Conservation (phyloP, 2,113 vertebrate species). For the Ameiurus melas region DNA sequence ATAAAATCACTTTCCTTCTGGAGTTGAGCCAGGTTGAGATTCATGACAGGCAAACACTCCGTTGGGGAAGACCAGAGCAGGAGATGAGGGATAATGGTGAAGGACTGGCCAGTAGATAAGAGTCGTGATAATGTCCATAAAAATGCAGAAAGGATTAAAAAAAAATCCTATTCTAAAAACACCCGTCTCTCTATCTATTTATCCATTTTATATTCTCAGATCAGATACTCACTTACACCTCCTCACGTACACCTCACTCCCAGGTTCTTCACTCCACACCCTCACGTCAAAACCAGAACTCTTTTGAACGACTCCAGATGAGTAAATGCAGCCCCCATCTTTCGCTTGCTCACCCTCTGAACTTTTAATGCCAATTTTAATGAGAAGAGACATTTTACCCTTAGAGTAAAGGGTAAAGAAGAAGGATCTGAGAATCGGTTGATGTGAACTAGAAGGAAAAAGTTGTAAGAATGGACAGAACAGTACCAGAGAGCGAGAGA, state of each 20-base stretch:
- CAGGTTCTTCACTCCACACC: neutral
- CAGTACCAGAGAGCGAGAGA: neutral
- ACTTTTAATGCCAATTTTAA: slow-evolving; percentile 13
- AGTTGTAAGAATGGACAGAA: slow-evolving; percentile 37
- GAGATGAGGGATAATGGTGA: slow-evolving; percentile 27
- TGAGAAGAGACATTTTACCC: slow-evolving; percentile 11
- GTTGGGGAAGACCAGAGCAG: slow-evolving; percentile 3
- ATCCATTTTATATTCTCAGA: neutral
- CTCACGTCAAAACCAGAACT: neutral
- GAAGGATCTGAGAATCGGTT: neutral
- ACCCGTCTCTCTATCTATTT: neutral
- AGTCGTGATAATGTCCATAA: neutral
- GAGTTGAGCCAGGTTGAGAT: slow-evolving; percentile 61
- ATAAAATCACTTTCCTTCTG: slow-evolving; percentile 70
- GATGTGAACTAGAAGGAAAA: neutral
- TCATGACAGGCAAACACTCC: slow-evolving; percentile 1
- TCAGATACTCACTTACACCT: neutral
- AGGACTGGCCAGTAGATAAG: slow-evolving; percentile 6
- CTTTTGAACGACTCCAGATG: neutral
- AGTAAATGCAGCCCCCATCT: slow-evolving; percentile 42
- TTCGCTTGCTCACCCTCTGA: neutral
- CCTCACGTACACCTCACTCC: neutral
- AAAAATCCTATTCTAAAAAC: neutral
- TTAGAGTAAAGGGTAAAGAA: slow-evolving; percentile 44
- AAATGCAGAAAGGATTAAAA: neutral